phyloP scores from a whole-genome alignment of 2,113 vertebrate genomes.

The Misgurnus mizolepis region DNA sequence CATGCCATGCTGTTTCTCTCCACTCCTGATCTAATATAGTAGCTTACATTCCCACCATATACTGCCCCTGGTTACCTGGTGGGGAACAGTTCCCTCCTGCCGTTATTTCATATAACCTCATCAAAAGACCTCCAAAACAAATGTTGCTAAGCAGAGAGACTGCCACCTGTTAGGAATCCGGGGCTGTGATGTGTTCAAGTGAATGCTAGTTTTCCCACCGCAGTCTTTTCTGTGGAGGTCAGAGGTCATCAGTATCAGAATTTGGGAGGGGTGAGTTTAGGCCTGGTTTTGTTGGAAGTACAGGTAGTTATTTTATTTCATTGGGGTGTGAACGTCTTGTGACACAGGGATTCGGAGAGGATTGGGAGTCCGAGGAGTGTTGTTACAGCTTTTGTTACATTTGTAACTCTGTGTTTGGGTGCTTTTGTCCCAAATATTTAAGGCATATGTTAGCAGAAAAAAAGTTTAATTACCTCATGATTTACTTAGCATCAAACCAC shows the following conservation, averaged over 20 bases:
- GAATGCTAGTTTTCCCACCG: slow-evolving; percentile 85
- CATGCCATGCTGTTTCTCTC: slow-evolving; percentile 19
- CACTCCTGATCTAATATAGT: slow-evolving; percentile 64
- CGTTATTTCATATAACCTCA: slow-evolving; percentile 75
- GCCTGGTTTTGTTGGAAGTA: slow-evolving; percentile 14
- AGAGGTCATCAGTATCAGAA: slow-evolving; percentile 78
- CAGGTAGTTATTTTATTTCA: neutral
- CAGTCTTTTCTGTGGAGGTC: slow-evolving; percentile 83
- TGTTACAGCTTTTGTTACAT: no score
- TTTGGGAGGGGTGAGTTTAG: neutral
- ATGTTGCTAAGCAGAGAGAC: slow-evolving; percentile 84
- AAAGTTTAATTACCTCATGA: no score
- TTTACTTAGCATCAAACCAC: no score
- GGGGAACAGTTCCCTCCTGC: slow-evolving; percentile 78
- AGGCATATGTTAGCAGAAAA: no score
- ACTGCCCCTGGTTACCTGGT: slow-evolving; percentile 78
- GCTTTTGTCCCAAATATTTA: no score
- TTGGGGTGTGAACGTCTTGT: neutral
- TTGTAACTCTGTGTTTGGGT: no score
- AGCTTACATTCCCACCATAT: slow-evolving; percentile 69
- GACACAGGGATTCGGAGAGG: no score
- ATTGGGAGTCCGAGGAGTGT: no score
- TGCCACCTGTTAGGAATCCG: slow-evolving; percentile 84
- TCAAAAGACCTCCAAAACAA: slow-evolving; percentile 66
- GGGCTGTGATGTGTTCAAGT: slow-evolving; percentile 72